Conservation (phyloP, 2,888 invertebrate species). For the Eudemis profundana region DNA sequence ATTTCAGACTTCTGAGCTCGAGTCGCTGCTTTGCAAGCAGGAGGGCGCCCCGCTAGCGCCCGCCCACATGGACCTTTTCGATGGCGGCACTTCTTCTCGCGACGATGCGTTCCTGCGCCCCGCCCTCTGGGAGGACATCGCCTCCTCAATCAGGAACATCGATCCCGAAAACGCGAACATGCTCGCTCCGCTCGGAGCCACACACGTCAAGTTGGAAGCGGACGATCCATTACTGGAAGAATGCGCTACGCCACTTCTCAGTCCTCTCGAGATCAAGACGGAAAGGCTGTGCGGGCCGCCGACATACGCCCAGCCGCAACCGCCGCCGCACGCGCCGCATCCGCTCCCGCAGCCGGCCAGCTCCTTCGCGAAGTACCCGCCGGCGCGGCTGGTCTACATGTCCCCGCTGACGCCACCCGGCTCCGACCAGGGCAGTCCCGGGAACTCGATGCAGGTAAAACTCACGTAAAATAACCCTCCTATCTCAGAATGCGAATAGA, state of each 20-base stretch:
- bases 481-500: slow-evolving; percentile 12
- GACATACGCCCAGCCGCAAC: slow-evolving; percentile 68
- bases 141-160: slow-evolving; percentile 95
- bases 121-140: slow-evolving; percentile 96
- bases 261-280: slow-evolving; percentile 92
- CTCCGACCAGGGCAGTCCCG: slow-evolving; percentile 94
- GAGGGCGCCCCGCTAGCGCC: slow-evolving; percentile 87
- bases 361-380: slow-evolving; percentile 77
- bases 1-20: slow-evolving; percentile 91
- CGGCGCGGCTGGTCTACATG: slow-evolving; percentile 88
- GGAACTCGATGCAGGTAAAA: slow-evolving; percentile 87
- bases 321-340: slow-evolving; percentile 60
- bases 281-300: slow-evolving; percentile 88
- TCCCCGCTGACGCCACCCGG: slow-evolving; percentile 95
- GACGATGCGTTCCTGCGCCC: slow-evolving; percentile 95
- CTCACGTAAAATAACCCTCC: slow-evolving; percentile 21
- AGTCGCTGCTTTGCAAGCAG: slow-evolving; percentile 91
- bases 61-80: slow-evolving; percentile 85
- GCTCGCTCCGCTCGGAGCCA: slow-evolving; percentile 88
- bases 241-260: slow-evolving; percentile 89
- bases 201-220: slow-evolving; percentile 92
- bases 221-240: slow-evolving; percentile 86
- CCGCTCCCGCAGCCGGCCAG: slow-evolving; percentile 68
- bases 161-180: slow-evolving; percentile 96
- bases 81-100: slow-evolving; percentile 84